Evolutionary conservation across 2,797 vertebrate genomes (phyloP).

Genomic region (Leptodactylus fallax): DNA sequence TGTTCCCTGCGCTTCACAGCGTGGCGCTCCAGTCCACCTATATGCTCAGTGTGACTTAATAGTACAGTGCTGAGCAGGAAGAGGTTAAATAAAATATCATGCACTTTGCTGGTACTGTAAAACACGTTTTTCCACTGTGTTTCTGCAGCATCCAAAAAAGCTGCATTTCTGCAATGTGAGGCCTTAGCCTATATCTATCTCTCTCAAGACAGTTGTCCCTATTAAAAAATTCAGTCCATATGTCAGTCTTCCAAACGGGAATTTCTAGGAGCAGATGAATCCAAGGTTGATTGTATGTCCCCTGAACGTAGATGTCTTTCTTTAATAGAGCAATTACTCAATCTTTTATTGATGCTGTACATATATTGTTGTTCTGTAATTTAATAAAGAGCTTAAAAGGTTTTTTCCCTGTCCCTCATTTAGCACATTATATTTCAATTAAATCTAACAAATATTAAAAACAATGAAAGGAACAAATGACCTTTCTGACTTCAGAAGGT

Average conservation of each 20-base stretch:
- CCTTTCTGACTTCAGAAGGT: conserved; percentile 30
- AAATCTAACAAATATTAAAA: conserved; percentile 51
- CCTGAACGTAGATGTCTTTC: conserved; percentile 25
- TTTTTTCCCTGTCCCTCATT: conserved; percentile 49
- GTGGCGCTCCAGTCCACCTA: too few species aligned
- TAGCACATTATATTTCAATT: conserved; percentile 57
- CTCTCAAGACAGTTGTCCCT: conserved; percentile 45
- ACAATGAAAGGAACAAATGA: conserved; percentile 50
- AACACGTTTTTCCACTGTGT: too few species aligned
- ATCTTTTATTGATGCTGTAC: conserved; percentile 49
- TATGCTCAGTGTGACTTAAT: too few species aligned
- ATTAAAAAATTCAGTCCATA: conserved; percentile 48
- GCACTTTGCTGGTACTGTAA: too few species aligned
- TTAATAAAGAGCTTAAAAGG: conserved; percentile 51
- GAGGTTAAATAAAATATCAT: too few species aligned
- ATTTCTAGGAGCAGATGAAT: conserved; percentile 20
- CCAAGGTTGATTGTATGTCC: conserved; percentile 40
- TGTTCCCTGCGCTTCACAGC: too few species aligned
- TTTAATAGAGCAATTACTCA: conserved; percentile 50
- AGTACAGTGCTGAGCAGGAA: too few species aligned
- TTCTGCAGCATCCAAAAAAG: too few species aligned
- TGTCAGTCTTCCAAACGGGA: conserved; percentile 50
- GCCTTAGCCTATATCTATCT: conserved; percentile 20
- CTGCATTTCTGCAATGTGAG: too few species aligned
- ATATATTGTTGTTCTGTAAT: conserved; percentile 51